Percentiles rank a stretch among this genome's conserved stretches.
Conservation (phyloP, 2,113 vertebrate genomes). For the Uria lomvia region DNA sequence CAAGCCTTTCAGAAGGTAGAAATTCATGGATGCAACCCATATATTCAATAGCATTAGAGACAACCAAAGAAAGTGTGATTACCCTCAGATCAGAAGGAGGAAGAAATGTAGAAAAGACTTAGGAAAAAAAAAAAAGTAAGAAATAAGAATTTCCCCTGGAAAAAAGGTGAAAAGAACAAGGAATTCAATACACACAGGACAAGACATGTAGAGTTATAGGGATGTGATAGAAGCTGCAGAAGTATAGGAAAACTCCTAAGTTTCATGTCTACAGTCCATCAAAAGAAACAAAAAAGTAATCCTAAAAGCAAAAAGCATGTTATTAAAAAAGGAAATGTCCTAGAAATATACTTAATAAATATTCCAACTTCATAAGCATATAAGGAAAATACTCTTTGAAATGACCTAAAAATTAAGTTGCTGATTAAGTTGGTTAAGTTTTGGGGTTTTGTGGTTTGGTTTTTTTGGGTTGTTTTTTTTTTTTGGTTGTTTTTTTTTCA, state of each 20-base stretch:
- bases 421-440: not conserved
- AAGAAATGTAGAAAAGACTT: not conserved
- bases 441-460: not conserved
- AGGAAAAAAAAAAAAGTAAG: not conserved
- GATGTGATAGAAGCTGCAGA: not conserved
- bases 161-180: not conserved
- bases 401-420: not conserved
- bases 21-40: not conserved
- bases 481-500: not conserved
- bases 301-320: not conserved
- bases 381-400: not conserved
- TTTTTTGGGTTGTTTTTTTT: not conserved
- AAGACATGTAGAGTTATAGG: not conserved
- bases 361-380: not conserved
- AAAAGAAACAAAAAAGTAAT: not conserved
- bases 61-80: not conserved
- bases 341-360: not conserved
- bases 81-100: not conserved
- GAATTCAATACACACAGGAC: not conserved
- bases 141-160: not conserved
- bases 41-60: not conserved
- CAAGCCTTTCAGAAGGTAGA: not conserved
- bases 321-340: not conserved
- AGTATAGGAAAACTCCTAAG: not conserved
- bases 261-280: not conserved